Evolutionary conservation across 2,113 vertebrate species (phyloP), one percentile per base, ranked within the genome.

Genomic region (Chionodraco myersi): DNA sequence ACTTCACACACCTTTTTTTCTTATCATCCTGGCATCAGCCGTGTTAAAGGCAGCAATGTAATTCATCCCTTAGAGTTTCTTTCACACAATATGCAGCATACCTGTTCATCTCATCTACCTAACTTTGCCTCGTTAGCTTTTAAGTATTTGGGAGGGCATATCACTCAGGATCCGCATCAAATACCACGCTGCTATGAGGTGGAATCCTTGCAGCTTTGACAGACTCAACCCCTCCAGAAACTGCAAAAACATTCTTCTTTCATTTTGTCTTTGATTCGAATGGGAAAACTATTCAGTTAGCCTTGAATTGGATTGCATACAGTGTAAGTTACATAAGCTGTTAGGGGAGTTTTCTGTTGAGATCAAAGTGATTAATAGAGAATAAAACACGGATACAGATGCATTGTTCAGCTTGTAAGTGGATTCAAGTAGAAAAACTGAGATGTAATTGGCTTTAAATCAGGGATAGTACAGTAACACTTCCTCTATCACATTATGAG

Each of bases 81-180:
- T 34, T 8, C 16, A n/a, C 53, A 49, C 53, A 7, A 65, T 64
- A 56, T 56, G 5, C 3, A 53, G 7, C 6, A 0, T 15, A 66
- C 13, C 79, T 61, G 44, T 26, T 78, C 26, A 58, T 61, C 48
- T 71, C 34, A 12, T 72, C 10, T 74, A 26, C 41, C 53, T 58
- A 57, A 60, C 69, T 44, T 34, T 65, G 21, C 47, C 47, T 36
- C 0, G 7, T 77, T 77, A 65, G 57, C 68, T 79, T 76, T 65
- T 49, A 72, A 61, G 61, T 72, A 9, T 67, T 66, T 63, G 56
- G 47, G 21, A 44, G 56, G 49, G 44, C 79, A 72, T 59, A 78
- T 61, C 61, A 51, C 30, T 49, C 74, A 49, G 71, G 60, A 68
- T 63, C 68, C 2, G 0, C 36, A 68, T 77, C 48, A 68, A 71